These are phyloP conservation scores for Apodemia mormo DNA, from an alignment of 2,888 invertebrate genomes.

Conservation along the genomic window DNA sequence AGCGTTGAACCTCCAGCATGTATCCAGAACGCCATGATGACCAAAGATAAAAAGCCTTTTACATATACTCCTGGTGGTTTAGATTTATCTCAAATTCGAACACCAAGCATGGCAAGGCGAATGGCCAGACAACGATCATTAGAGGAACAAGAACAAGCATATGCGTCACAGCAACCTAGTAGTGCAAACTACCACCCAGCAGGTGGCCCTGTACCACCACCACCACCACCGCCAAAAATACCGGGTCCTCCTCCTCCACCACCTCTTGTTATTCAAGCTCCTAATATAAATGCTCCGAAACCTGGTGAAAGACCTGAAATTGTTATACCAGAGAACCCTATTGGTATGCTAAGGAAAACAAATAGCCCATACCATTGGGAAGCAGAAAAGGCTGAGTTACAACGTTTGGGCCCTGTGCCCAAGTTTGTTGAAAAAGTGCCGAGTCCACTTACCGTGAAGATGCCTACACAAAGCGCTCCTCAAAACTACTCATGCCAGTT, in stretches of 20 bases:
- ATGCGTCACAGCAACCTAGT: constrained; percentile 48
- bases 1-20: constrained; percentile 90
- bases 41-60: constrained; percentile 97
- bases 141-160: constrained; percentile 79
- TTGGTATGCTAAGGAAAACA: constrained; percentile 85
- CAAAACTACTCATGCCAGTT: constrained; percentile 59
- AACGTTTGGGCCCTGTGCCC: constrained; percentile 71
- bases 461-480: constrained; percentile 68
- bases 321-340: constrained; percentile 88
- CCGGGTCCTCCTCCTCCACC: constrained; percentile 83
- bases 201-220: constrained; percentile 62
- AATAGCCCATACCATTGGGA: constrained; percentile 86
- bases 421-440: constrained; percentile 74
- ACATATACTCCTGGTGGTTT: constrained; percentile 97
- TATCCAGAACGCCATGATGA: constrained; percentile 96
- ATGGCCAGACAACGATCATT: constrained; percentile 84
- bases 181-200: constrained; percentile 59
- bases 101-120: constrained; percentile 93
- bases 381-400: constrained; percentile 80
- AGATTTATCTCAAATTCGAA: constrained; percentile 93
- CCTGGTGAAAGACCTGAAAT: constrained; percentile 86
- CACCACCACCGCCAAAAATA: constrained; percentile 70
- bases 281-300: constrained; percentile 76
- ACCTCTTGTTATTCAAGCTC: constrained; percentile 79
- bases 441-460: constrained; percentile 73